Conservation (phyloP, 92 coral and sea anemone genomes). For the Heteractis magnifica region DNA sequence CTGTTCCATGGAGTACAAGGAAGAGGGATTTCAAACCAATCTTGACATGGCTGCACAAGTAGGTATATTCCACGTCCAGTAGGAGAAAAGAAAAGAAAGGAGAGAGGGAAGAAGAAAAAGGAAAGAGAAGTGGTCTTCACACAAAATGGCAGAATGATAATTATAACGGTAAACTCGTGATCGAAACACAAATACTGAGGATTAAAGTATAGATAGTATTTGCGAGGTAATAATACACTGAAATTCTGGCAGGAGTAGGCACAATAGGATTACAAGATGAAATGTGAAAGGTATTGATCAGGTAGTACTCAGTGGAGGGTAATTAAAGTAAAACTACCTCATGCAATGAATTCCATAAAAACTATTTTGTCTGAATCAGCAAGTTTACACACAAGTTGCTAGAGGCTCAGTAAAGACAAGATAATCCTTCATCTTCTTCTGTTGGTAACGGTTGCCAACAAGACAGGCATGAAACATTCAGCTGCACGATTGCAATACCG, state of each 20-base stretch:
- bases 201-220: too few relatives aligned
- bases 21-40: too few relatives aligned
- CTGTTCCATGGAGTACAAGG: too few relatives aligned
- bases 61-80: too few relatives aligned
- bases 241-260: too few relatives aligned
- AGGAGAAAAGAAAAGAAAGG: neutral
- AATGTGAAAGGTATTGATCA: too few relatives aligned
- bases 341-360: too few relatives aligned
- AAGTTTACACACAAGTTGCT: neutral
- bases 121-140: neutral
- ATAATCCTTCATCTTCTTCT: neutral
- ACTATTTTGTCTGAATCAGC: neutral
- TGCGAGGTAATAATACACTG: too few relatives aligned
- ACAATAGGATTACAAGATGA: too few relatives aligned
- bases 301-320: neutral
- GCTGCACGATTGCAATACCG: neutral
- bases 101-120: too few relatives aligned
- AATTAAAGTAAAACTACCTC: neutral
- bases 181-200: too few relatives aligned
- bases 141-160: neutral
- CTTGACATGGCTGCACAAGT: too few relatives aligned
- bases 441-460: neutral
- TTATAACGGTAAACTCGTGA: neutral
- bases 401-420: neutral
- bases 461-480: neutral